phyloP scores from a whole-genome alignment of 2,113 vertebrate species.

The Apodemus speciosus region DNA sequence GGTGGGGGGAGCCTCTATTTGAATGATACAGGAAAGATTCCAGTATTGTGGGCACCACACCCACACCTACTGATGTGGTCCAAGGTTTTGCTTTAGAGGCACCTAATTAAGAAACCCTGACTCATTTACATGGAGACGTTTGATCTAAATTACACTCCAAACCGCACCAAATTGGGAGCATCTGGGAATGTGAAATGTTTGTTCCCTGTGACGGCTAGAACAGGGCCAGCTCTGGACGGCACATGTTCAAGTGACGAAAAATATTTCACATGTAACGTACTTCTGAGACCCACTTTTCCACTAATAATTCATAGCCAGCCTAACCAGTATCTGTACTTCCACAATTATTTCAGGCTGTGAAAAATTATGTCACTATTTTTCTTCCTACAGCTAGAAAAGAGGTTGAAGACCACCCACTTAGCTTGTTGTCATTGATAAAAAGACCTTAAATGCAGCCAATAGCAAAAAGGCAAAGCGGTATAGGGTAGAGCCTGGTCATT shows the following conservation, averaged over 20 bases:
- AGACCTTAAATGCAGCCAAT: slow-evolving; percentile 50
- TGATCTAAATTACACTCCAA: slow-evolving; percentile 99
- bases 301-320: slow-evolving; percentile 91
- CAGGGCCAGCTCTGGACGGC: slow-evolving; percentile 92
- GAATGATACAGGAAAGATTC: slow-evolving; percentile 88
- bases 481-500: neutral
- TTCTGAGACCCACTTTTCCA: slow-evolving; percentile 93
- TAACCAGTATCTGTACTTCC: slow-evolving; percentile 87
- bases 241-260: slow-evolving; percentile 97
- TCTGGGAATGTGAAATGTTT: slow-evolving; percentile 97
- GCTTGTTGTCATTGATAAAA: slow-evolving; percentile 68
- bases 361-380: slow-evolving; percentile 81
- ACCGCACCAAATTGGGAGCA: slow-evolving; percentile 99
- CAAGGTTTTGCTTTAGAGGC: slow-evolving; percentile 93
- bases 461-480: slow-evolving; percentile 60
- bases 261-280: slow-evolving; percentile 93
- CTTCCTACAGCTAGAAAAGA: slow-evolving; percentile 70
- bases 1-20: slow-evolving; percentile 61
- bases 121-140: slow-evolving; percentile 99
- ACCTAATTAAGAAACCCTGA: slow-evolving; percentile 99
- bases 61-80: slow-evolving; percentile 96
- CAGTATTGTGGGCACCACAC: slow-evolving; percentile 91
- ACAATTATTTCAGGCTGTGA: slow-evolving; percentile 87
- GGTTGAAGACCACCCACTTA: slow-evolving; percentile 74
- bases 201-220: slow-evolving; percentile 89